Evolutionary conservation across 2,888 invertebrate genomes (phyloP), one percentile per base, ranked within the genome.

Genomic region (Noctua fimbriata): DNA sequence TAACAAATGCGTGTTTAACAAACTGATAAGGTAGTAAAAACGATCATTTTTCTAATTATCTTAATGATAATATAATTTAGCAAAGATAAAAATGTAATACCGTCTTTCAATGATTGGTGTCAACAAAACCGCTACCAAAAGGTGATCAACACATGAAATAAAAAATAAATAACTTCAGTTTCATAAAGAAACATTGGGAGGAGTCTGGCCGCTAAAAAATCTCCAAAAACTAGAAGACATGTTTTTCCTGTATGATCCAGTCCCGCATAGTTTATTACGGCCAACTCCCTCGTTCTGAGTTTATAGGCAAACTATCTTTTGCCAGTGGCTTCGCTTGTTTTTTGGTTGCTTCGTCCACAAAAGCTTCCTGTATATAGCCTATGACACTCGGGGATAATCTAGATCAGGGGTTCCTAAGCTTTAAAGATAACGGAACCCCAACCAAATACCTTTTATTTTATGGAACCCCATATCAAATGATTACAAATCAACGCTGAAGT

Each of bases 11-110:
- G n/a, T 69, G 36, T 49, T 73, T 41, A 49, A 63, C 32, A 52
- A 44, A 60, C 58, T 78, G 88, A 87, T 87, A 88, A 86, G 36
- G 52, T 69, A 36, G 2, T 76, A 55, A 88, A 85, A 83, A 81
- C 72, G 79, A 86, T 81, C 1, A 66, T 52, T 85, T 72, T 28
- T 16, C 47, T 41, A 73, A 69, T 77, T 80, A 87, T 85, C 81
- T 81, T 63, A 41, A 72, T 76, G 67, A 84, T 87, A 84, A 84
- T 71, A 18, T 47, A 32, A 36, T 72, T 74, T 12, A 18, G 60
- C 7, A 16, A 58, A 60, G 82, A 85, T 87, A 87, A 77, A 65
- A 63, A 49, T 67, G n/a, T 55, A 1, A 24, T 65, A 66, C 60
- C n/a, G 44, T 1, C 36, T 71, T 28, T 52, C 41, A 58, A 71